phyloP scores from a whole-genome alignment of 1,140 invertebrate species.

The Bombyx mori region ASM3026992v2 NC_085111.1:7676001-7676500 shows the following conservation, averaged over 20 bases:
- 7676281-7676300: no score
- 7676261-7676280: no score
- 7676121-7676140: background rate
- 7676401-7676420: no score
- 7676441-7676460: no score
- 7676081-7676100: background rate
- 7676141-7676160: conserved; percentile 10
- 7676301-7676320: no score
- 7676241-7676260: conserved; percentile 25
- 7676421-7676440: no score
- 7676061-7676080: background rate
- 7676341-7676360: no score
- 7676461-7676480: no score
- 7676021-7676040: background rate
- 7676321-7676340: no score
- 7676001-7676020: conserved; percentile 12
- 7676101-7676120: background rate
- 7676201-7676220: conserved; percentile 37
- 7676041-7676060: background rate
- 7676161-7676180: conserved; percentile 19
- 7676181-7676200: conserved; percentile 16
- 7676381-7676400: no score
- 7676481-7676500: no score
- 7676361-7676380: no score
- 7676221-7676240: conserved; percentile 29